These are phyloP conservation scores for Zophobas atratus DNA, from an alignment of 1,140 invertebrate genomes.

Conservation along the genomic window DNA sequence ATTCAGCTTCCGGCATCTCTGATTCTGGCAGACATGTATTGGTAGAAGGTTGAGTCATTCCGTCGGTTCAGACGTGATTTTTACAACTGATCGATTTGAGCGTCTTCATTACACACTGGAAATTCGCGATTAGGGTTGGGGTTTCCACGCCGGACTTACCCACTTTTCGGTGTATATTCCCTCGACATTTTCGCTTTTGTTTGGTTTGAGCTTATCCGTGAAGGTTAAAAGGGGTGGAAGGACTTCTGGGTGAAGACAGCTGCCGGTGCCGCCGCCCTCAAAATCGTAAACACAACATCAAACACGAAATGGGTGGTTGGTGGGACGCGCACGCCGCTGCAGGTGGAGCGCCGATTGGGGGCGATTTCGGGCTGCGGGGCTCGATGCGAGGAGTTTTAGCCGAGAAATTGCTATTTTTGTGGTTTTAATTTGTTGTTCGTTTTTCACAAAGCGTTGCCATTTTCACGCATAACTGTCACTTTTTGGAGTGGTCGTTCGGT, in stretches of 20 bases:
- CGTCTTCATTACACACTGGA: background rate
- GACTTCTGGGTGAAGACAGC: background rate
- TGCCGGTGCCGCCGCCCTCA: slow-evolving; percentile 40
- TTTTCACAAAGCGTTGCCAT: slow-evolving; percentile 6
- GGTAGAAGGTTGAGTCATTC: slow-evolving; percentile 58
- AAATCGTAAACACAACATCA: slow-evolving; percentile 18
- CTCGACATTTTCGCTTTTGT: background rate
- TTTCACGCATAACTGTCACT: slow-evolving; percentile 2
- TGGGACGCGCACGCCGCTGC: background rate
- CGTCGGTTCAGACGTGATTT: background rate
- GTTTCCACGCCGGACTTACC: background rate
- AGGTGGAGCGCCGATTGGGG: too few relatives aligned
- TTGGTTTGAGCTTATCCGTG: background rate
- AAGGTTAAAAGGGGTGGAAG: background rate
- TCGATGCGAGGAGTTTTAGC: too few relatives aligned
- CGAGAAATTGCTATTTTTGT: too few relatives aligned
- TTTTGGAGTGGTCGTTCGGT: background rate
- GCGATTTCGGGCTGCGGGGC: too few relatives aligned
- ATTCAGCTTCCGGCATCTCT: slow-evolving; percentile 62
- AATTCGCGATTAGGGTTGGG: background rate
- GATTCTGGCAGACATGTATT: slow-evolving; percentile 55
- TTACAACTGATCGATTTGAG: background rate
- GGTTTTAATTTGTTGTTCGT: background rate
- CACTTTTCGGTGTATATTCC: background rate
- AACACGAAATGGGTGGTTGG: background rate